Evolutionary conservation across 2,797 vertebrate species (phyloP), one percentile per base, ranked within the genome.

Genomic region (Enteromius fasciolatus): DNA sequence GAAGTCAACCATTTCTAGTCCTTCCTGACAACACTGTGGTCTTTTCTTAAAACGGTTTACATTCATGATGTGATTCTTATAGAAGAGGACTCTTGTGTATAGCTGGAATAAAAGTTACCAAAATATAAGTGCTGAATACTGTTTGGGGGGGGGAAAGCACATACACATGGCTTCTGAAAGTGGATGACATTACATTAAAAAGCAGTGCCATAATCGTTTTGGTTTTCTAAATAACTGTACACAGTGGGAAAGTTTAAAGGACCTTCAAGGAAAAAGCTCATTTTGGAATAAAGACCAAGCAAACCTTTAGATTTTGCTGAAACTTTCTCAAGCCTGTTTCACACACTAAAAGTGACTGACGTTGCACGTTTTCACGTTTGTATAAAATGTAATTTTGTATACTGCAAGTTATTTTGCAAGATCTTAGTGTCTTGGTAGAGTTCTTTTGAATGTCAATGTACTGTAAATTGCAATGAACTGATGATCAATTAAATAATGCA

Each of bases 61-160:
- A 76, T 82, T 82, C 80, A 82, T 76, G 44, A 54, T 28, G 72
- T 39, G 36, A 68, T 33, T 50, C 63, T 52, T 78, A 78, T 54
- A n/a, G 44, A 61, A 76, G 3, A 59, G 48, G 57, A 79, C 4
- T 63, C 28, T 59, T 41, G 70, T 28, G n/a, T 31, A 59, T 7
- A 23, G 14, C 18, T 73, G 31, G 78, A 80, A 17, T 61, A 18
- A 70, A 44, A 39, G 36, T 17, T 11, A n/a, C 12, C 52, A 80
- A 73, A 73, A 63, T 0, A 48, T 18, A 73, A 64, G 31, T 75
- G 61, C 44, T 48, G 41, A 73, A 81, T 39, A 81, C n/a, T 25
- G 61, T 6, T 50, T 41, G 54, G 46, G 20, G n/a, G 20, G n/a
- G n/a, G 50, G 63, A 41, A 59, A 5, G 67, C 48, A 80, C 57